phyloP scores from a whole-genome alignment of 2,888 invertebrate genomes.

The Glaucopsyche alexis region DNA sequence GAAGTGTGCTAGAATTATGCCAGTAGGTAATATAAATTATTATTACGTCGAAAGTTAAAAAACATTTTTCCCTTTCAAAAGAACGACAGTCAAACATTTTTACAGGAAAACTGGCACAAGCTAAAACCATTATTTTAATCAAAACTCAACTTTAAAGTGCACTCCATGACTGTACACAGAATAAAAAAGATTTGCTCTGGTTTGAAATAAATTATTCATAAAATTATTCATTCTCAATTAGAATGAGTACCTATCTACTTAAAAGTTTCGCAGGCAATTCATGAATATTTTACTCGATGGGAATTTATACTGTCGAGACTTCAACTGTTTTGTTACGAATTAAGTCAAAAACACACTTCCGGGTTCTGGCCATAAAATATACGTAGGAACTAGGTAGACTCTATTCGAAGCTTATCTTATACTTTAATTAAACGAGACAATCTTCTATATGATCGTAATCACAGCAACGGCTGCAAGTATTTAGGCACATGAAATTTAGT shows the following conservation, averaged over 20 bases:
- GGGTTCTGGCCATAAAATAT: background rate
- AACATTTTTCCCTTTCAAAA: background rate
- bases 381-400: background rate
- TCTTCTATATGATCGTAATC: too few species aligned
- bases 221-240: conserved; percentile 25
- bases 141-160: conserved; percentile 22
- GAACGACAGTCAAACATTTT: background rate
- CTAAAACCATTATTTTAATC: conserved; percentile 15
- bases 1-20: background rate
- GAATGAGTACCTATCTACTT: conserved; percentile 4
- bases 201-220: conserved; percentile 23
- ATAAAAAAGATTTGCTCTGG: background rate
- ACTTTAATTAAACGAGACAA: too few species aligned
- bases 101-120: background rate
- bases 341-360: background rate
- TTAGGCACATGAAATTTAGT: too few species aligned
- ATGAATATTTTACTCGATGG: conserved; percentile 17
- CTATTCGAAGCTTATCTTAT: background rate
- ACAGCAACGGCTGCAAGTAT: too few species aligned
- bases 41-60: background rate
- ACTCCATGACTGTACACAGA: background rate
- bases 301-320: background rate
- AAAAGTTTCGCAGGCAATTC: conserved; percentile 20
- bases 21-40: background rate
- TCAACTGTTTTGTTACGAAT: background rate